Evolutionary conservation across 2,797 vertebrate species (phyloP).

Genomic region (Tauraco hartlaubi): DNA sequence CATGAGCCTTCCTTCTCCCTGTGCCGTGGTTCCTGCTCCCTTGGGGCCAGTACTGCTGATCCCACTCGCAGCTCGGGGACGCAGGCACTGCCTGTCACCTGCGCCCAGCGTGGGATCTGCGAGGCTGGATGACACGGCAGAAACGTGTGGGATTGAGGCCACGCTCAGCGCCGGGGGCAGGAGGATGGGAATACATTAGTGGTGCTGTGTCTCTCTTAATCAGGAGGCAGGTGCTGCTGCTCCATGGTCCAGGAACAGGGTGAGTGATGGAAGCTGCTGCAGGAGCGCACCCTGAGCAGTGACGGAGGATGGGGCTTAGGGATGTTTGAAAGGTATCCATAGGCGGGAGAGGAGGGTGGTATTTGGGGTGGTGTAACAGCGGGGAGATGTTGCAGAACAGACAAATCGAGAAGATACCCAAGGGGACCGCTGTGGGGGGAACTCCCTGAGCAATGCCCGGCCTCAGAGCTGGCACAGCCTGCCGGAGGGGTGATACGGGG

Average conservation of each 20-base stretch:
- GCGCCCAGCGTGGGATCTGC: neutral
- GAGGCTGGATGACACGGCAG: neutral
- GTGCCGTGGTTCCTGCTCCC: accelerated
- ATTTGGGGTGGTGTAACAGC: neutral
- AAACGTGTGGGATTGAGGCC: neutral
- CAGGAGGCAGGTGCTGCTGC: neutral
- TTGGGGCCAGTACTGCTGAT: neutral
- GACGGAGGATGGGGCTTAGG: neutral
- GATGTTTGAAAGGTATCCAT: accelerated
- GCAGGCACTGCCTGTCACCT: neutral
- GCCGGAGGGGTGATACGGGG: accelerated
- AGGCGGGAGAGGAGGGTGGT: too few relatives aligned
- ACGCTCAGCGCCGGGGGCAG: neutral
- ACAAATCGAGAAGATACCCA: neutral
- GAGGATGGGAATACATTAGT: constrained; percentile 13
- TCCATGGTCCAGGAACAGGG: neutral
- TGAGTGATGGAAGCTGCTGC: neutral
- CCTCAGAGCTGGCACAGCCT: neutral
- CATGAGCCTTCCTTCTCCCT: neutral
- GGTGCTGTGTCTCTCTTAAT: neutral
- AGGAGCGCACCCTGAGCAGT: accelerated
- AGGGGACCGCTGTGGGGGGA: neutral
- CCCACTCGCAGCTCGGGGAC: neutral
- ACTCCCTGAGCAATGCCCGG: neutral
- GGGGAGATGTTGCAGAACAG: neutral